Base-by-base conservation (phyloP, 2,888 invertebrate genomes). In the Protodeltote pygarga region DNA sequence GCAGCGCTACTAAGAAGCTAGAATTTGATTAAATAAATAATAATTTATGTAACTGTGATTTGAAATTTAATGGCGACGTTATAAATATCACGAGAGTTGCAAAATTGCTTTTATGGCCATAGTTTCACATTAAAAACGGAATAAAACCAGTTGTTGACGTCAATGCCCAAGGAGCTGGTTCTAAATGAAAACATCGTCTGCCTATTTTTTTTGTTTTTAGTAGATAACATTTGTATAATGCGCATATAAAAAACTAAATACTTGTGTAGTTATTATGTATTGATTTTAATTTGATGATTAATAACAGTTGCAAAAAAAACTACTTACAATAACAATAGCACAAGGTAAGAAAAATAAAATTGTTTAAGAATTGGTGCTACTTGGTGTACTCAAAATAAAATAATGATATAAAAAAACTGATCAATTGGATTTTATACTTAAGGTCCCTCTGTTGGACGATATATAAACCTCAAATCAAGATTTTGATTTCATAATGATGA, bases 131-230 rank as follows among this genome's bases (percentile, higher is more conserved):
- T 62, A 70, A 68, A 45, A 54, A 62, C 61, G 52, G 29, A 52
- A 48, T 37, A 49, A 19, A 73, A 75, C 75, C 49, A 40, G 73
- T 72, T 66, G 15, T 40, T 78, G 75, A 79, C 79, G 79, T 79
- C 79, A 78, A 75, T 78, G 49, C 53, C 38, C 39, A 58, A 49
- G 40, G 39, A 74, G 57, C 72, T 67, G 66, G 75, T 72, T 77
- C 59, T 10, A 39, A 68, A 65, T 66, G 55, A 58, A 66, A 67
- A 71, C 51, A 51, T 24, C 62, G 50, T 51, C 48, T 42, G 41
- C 41, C 48, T 42, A 40, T 59, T 57, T 52, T 68, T 66, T 57
- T 62, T 46, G 42, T 65, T 65, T 58, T 48, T 29, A 39, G 42
- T 55, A 37, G 14, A 42, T 29, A 39, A 47, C 13, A 41, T 45